These are phyloP conservation scores for Cephalopterus ornatus DNA, from an alignment of 2,113 vertebrate genomes.

Conservation along the genomic window DNA sequence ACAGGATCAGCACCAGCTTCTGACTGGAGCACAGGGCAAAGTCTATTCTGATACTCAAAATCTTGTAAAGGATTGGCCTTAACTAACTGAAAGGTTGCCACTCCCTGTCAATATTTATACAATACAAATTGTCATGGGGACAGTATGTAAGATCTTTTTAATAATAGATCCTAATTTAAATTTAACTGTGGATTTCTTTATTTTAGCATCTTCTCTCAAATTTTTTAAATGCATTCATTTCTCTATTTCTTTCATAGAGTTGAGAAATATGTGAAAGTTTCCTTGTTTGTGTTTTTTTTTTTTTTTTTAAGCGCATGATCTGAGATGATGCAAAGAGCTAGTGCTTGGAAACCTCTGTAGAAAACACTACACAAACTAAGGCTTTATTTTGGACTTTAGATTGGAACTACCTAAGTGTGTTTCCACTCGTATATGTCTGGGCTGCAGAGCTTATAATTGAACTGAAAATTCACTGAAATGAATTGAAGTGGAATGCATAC, in stretches of 20 bases:
- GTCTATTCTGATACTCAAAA: slow-evolving; percentile 8
- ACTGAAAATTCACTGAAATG: neutral
- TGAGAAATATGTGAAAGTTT: neutral
- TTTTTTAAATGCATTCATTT: neutral
- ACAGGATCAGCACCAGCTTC: neutral
- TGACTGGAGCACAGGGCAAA: neutral
- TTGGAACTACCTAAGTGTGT: neutral
- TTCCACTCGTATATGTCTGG: neutral
- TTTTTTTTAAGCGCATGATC: neutral
- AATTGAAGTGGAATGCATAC: neutral
- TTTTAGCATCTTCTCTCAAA: neutral
- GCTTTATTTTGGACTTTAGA: neutral
- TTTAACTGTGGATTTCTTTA: neutral
- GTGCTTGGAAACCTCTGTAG: neutral
- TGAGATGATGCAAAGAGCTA: neutral
- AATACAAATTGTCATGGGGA: neutral
- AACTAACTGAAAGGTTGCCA: neutral
- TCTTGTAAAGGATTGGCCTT: neutral
- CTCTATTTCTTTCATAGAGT: neutral
- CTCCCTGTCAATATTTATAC: slow-evolving; percentile 49
- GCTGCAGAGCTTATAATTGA: neutral
- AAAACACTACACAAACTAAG: neutral
- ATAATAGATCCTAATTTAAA: neutral
- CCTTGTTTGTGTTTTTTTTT: neutral
- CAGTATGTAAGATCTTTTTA: neutral